phyloP scores from a whole-genome alignment of 2,113 vertebrate species.

The Lasiurus borealis region DNA sequence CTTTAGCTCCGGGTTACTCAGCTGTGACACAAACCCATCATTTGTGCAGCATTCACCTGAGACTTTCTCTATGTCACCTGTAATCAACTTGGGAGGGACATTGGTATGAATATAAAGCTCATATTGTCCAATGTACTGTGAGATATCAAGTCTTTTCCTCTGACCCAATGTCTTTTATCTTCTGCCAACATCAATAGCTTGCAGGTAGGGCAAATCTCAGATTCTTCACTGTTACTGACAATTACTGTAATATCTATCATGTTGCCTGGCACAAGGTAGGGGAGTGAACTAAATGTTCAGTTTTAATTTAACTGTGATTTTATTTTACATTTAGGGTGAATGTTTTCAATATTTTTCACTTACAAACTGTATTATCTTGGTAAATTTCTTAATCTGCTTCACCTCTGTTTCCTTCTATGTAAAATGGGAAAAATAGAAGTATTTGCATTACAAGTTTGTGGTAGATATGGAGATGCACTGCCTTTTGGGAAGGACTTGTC shows the following conservation, averaged over 20 bases:
- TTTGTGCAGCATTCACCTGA: not conserved
- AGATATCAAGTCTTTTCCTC: not conserved
- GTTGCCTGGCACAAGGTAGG: not conserved
- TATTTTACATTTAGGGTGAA: not conserved
- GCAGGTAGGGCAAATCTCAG: not conserved
- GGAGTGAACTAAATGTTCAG: not conserved
- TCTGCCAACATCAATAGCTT: not conserved
- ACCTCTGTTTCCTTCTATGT: not conserved
- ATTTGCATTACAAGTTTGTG: not conserved
- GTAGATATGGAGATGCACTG: not conserved
- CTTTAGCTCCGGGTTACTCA: not conserved
- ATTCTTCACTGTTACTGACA: not conserved
- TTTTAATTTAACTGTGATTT: not conserved
- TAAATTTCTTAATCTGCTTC: not conserved
- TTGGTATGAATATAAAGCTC: not conserved
- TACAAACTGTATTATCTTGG: not conserved
- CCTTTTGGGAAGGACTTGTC: not conserved
- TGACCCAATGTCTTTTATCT: not conserved
- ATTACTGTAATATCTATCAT: not conserved
- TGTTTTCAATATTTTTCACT: not conserved
- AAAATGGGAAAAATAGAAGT: not conserved
- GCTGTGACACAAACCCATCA: not conserved
- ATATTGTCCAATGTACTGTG: not conserved
- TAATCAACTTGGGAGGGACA: not conserved
- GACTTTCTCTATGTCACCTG: not conserved